Percentiles rank a stretch among this genome's conserved stretches.
These are phyloP conservation scores for Holothuria glaberrima DNA, from an alignment of 35 echinoderm and acorn worm genomes.

Conservation along the genomic window DNA sequence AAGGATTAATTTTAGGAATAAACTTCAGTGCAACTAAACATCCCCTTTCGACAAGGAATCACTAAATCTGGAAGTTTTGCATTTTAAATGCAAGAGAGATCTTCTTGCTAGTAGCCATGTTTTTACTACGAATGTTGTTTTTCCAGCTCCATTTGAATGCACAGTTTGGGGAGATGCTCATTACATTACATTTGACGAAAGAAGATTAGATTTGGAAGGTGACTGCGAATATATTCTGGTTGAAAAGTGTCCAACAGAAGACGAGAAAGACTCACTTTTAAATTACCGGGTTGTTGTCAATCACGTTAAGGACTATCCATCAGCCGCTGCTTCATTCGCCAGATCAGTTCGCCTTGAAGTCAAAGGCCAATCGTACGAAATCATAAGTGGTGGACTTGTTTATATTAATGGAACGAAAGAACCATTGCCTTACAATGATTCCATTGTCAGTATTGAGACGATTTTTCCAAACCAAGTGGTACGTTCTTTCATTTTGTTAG, in stretches of 20 bases:
- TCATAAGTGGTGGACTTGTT: slow-evolving; percentile 9
- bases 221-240: slow-evolving; percentile 14
- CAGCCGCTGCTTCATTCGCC: not conserved
- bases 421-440: not conserved
- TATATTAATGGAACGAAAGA: not conserved
- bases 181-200: not conserved
- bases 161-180: slow-evolving; percentile 16
- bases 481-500: not conserved
- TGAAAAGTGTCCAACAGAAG: not conserved
- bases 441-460: not conserved
- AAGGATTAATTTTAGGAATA: too few species aligned
- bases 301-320: slow-evolving; percentile 7
- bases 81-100: too few species aligned
- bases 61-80: too few species aligned
- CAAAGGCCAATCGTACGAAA: not conserved
- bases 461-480: not conserved
- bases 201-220: not conserved
- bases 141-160: not conserved
- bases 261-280: not conserved
- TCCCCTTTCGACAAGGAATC: too few species aligned
- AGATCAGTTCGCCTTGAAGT: slow-evolving; percentile 1
- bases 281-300: not conserved
- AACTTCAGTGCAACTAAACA: too few species aligned
- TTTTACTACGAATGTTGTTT: too few species aligned
- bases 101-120: too few species aligned